Base-by-base conservation (phyloP, 2,797 vertebrate genomes). In the Anableps anableps region DNA sequence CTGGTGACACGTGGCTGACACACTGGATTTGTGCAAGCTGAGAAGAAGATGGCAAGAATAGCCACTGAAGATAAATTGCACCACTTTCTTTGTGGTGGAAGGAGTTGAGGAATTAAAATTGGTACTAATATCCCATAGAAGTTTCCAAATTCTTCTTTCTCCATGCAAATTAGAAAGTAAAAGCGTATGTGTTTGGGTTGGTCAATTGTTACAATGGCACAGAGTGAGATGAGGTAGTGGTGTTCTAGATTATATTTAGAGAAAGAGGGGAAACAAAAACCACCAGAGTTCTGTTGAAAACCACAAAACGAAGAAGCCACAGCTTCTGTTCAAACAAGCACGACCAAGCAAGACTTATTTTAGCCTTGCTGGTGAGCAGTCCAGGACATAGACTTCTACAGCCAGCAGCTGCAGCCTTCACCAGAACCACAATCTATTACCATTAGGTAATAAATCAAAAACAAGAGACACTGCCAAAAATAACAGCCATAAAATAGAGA, bases 331-430 rank as follows among this genome's bases (percentile, higher is more conserved):
- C 91, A 91, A 92, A 92, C 91, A 93, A 93, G 88, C 89, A 94
- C 87, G 94, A 94, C 92, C 95, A 93, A 94, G 94, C 91, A 3
- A 73, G 85, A 88, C 92, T 94, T 95, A 92, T 95, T 96, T 95
- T 95, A 95, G 93, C 82, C 82, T 76, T 62, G 38, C 88, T 89
- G 88, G 85, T 86, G 80, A 94, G 88, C 91, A n/a, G 86, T 82
- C 76, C 88, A 88, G 91, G 87, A 92, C 80, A 86, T 86, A 75
- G 87, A 82, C 87, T 89, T 87, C 89, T 89, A 86, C 55, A 92
- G 92, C 75, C 88, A 82, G 92, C 87, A 89, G 81, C 91, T 85
- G 91, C 72, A 79, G 85, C 81, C 77, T 87, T 90, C 81, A 92
- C 86, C 88, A 90, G 83, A 85, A 88, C 90, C 91, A 84, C 89